Evolutionary conservation across 2,888 invertebrate genomes (phyloP).

Genomic region (Macropis europaea): DNA sequence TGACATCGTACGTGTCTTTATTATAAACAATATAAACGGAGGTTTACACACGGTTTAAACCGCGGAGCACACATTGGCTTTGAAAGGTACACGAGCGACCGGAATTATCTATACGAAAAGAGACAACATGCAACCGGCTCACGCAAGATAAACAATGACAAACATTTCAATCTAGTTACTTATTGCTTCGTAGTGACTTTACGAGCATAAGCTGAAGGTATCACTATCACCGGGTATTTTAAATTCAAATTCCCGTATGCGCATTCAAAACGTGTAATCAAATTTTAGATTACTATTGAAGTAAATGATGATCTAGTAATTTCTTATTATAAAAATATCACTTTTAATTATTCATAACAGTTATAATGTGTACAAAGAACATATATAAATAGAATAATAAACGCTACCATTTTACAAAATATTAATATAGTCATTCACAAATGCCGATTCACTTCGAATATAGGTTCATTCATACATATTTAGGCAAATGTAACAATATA

Average conservation of each 20-base stretch:
- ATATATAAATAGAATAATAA: background rate
- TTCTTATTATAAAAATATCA: background rate
- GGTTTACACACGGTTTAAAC: conserved; percentile 2
- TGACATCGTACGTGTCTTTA: conserved; percentile 56
- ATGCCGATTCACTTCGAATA: too few species aligned
- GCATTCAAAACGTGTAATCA: too few species aligned
- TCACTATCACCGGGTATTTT: background rate
- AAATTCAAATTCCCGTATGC: background rate
- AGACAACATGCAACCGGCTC: conserved; percentile 26
- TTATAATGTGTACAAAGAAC: background rate
- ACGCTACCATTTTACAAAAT: background rate
- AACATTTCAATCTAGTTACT: background rate
- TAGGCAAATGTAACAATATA: background rate
- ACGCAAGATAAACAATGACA: conserved; percentile 4
- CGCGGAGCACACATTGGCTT: conserved; percentile 21
- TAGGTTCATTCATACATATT: background rate
- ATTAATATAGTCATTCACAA: too few species aligned
- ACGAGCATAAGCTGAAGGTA: background rate
- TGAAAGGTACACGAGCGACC: conserved; percentile 10
- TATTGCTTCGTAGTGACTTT: background rate
- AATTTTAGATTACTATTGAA: background rate
- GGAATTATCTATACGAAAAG: conserved; percentile 30
- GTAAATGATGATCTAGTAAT: too few species aligned
- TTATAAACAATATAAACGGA: conserved; percentile 38
- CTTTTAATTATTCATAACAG: conserved; percentile 2